These are phyloP conservation scores for Chydorus sphaericus DNA, from an alignment of 2,888 invertebrate species.

Conservation along the genomic window DNA sequence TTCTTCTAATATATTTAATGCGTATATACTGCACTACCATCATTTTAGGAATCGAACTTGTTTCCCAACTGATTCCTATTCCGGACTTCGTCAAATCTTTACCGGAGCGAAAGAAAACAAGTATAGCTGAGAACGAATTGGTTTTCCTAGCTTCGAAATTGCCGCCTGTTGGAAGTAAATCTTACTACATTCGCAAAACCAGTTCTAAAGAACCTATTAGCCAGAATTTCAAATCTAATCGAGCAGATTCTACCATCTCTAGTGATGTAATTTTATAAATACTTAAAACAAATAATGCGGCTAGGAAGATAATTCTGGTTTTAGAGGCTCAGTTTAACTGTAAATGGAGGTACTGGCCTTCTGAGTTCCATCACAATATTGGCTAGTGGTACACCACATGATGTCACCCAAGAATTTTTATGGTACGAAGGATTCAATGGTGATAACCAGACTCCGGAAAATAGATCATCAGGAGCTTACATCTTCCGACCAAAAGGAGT, in stretches of 20 bases:
- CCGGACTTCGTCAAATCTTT: slow-evolving; percentile 39
- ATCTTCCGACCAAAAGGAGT: slow-evolving; percentile 58
- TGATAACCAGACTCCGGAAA: slow-evolving; percentile 41
- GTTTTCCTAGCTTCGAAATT: slow-evolving; percentile 48
- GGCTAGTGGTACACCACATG: not conserved
- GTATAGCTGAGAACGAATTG: slow-evolving; percentile 35
- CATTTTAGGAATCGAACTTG: slow-evolving; percentile 20
- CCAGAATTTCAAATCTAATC: slow-evolving; percentile 2
- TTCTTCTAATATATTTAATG: no score
- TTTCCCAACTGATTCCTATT: slow-evolving; percentile 39
- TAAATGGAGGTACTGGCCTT: slow-evolving; percentile 31
- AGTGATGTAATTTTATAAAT: slow-evolving; percentile 6
- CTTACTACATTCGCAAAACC: slow-evolving; percentile 39
- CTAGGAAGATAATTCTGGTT: not conserved
- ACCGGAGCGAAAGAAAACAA: slow-evolving; percentile 46
- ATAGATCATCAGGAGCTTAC: slow-evolving; percentile 83
- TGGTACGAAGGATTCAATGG: slow-evolving; percentile 58
- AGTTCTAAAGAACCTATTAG: not conserved
- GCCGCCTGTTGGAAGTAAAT: slow-evolving; percentile 47
- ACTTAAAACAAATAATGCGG: not conserved
- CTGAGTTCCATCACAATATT: slow-evolving; percentile 5
- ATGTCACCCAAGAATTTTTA: slow-evolving; percentile 45
- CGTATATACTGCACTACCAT: no score
- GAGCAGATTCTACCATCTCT: not conserved
- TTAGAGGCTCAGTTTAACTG: slow-evolving; percentile 33